Conservation (phyloP, 2,113 vertebrate genomes). For the Copsychus sechellarum region DNA sequence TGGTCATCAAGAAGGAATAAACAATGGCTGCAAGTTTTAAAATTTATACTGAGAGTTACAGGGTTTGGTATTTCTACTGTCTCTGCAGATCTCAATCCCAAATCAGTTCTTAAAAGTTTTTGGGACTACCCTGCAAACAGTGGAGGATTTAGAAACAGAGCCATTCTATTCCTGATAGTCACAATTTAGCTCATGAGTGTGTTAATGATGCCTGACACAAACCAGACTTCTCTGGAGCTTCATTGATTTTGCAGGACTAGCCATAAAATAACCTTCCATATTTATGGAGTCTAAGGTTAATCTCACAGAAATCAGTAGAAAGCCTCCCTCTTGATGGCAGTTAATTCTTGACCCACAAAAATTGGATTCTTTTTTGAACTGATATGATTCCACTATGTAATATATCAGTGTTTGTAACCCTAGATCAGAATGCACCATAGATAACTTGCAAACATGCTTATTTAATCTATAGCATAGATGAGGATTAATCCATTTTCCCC, state of each 20-base stretch:
- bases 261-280: neutral
- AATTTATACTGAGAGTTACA: neutral
- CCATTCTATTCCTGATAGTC: neutral
- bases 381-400: neutral
- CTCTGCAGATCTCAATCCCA: neutral
- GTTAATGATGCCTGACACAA: neutral
- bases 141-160: neutral
- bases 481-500: neutral
- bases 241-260: neutral
- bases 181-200: neutral
- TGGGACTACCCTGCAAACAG: neutral
- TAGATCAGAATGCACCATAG: neutral
- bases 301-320: neutral
- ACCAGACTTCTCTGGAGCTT: neutral
- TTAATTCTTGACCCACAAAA: neutral
- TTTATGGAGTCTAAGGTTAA: neutral
- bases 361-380: neutral
- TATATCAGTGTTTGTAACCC: neutral
- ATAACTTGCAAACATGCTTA: neutral
- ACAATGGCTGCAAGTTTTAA: neutral
- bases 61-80: conserved; percentile 35
- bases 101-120: neutral
- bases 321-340: neutral
- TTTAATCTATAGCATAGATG: neutral
- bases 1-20: neutral